These are phyloP conservation scores for Myopa testacea DNA, from an alignment of 2,888 invertebrate genomes.

Conservation along the genomic window DNA sequence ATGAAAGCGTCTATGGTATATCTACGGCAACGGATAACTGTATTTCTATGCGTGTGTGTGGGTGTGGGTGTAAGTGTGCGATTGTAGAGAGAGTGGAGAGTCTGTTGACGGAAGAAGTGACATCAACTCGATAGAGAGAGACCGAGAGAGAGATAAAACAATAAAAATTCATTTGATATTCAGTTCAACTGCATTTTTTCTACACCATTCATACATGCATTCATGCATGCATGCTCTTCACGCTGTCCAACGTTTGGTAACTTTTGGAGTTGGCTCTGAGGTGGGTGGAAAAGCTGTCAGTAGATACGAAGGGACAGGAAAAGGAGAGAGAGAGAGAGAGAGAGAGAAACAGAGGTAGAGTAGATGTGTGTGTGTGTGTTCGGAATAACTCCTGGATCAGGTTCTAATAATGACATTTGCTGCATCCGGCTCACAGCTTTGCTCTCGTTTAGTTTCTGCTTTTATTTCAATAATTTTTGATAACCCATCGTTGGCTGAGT, in stretches of 20 bases:
- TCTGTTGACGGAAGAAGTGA: too few relatives aligned
- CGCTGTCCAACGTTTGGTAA: not conserved
- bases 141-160: constrained; percentile 24
- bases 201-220: not conserved
- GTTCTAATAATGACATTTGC: not conserved
- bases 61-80: too few relatives aligned
- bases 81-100: too few relatives aligned
- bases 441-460: not conserved
- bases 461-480: not conserved
- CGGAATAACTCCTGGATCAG: not conserved
- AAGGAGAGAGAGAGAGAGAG: not conserved
- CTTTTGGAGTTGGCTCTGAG: not conserved
- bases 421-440: not conserved
- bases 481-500: not conserved
- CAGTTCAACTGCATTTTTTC: not conserved
- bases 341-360: not conserved
- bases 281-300: not conserved
- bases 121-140: not conserved
- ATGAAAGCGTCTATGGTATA: too few relatives aligned
- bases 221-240: not conserved
- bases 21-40: too few relatives aligned
- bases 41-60: too few relatives aligned
- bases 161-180: constrained; percentile 32
- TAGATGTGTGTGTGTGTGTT: not conserved
- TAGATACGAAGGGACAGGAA: too few relatives aligned